Evolutionary conservation across 2,113 vertebrate genomes (phyloP).

Genomic region (Nymphicus hollandicus): DNA sequence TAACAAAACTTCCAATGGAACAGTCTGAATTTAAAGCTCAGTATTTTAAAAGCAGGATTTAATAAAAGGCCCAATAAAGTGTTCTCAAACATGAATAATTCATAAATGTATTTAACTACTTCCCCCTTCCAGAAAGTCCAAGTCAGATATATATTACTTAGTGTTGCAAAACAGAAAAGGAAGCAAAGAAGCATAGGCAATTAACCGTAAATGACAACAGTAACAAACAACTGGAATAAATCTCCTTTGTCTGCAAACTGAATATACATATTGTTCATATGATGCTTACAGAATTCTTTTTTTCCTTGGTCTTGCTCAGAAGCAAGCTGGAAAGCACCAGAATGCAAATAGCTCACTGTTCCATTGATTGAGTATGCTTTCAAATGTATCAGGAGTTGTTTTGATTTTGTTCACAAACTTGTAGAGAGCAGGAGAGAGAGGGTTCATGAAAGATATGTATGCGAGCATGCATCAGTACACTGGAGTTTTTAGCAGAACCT

Average conservation of each 20-base stretch:
- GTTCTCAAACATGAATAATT: not conserved
- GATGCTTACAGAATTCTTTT: no score
- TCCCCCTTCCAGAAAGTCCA: not conserved
- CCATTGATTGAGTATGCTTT: not conserved
- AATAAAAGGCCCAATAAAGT: not conserved
- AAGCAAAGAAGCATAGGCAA: not conserved
- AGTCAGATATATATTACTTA: not conserved
- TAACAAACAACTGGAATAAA: not conserved
- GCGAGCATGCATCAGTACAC: rapidly evolving
- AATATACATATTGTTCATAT: no score
- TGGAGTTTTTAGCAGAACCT: not conserved
- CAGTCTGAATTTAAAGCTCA: not conserved
- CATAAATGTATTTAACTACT: not conserved
- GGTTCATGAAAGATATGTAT: not conserved
- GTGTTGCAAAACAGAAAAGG: not conserved
- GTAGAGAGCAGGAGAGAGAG: not conserved
- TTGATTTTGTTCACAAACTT: not conserved
- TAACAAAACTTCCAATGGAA: not conserved
- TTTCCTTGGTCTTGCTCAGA: no score
- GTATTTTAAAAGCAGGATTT: not conserved
- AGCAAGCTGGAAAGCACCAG: not conserved
- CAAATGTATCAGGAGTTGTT: not conserved
- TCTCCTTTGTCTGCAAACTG: not conserved
- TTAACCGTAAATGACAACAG: not conserved
- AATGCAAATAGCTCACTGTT: not conserved